phyloP scores from a whole-genome alignment of 2,888 invertebrate genomes.

The Thecophora atra region DNA sequence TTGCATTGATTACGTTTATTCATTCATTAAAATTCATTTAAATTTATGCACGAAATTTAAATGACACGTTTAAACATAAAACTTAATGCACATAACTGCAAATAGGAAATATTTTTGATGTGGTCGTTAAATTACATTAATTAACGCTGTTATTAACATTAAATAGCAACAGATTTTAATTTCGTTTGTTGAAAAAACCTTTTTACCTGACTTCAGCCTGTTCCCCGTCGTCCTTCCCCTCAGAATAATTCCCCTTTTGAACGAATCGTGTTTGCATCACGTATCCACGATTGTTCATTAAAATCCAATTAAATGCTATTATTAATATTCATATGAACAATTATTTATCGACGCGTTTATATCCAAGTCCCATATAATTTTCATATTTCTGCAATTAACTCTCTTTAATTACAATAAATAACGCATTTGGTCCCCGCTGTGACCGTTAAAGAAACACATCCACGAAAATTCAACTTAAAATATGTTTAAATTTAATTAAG shows the following conservation, averaged over 20 bases:
- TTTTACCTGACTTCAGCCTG: too few relatives aligned
- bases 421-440: too few relatives aligned
- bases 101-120: not conserved
- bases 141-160: not conserved
- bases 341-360: not conserved
- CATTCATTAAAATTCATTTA: too few relatives aligned
- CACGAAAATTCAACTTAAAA: not conserved
- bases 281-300: not conserved
- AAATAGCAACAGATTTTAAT: too few relatives aligned
- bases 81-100: too few relatives aligned
- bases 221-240: too few relatives aligned
- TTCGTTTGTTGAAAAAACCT: too few relatives aligned
- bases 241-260: not conserved
- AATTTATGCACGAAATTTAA: too few relatives aligned
- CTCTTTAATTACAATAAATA: not conserved
- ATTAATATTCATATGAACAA: not conserved
- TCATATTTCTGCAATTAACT: not conserved
- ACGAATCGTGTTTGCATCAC: too few relatives aligned
- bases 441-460: not conserved
- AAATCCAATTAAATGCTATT: not conserved
- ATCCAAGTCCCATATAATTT: not conserved
- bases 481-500: not conserved
- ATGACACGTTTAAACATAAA: too few relatives aligned
- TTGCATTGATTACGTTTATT: too few relatives aligned
- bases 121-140: not conserved